Evolutionary conservation across 2,113 vertebrate genomes (phyloP).

Genomic region (Tragelaphus scriptus): DNA sequence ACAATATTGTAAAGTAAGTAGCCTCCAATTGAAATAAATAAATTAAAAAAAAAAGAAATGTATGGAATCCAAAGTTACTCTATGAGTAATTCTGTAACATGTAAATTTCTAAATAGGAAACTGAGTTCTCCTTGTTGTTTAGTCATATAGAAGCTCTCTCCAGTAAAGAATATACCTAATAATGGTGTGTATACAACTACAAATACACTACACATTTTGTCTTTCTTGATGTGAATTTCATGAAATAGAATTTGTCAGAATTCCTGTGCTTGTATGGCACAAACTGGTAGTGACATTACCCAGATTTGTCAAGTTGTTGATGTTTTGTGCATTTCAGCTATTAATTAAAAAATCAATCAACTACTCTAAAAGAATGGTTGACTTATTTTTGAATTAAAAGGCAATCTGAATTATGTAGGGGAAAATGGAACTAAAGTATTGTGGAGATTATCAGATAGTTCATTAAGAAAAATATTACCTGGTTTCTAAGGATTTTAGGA

Average conservation of each 20-base stretch:
- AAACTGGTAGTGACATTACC: background rate
- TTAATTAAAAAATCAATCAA: background rate
- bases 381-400: background rate
- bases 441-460: background rate
- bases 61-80: background rate
- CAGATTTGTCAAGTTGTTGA: background rate
- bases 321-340: background rate
- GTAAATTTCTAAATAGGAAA: background rate
- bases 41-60: background rate
- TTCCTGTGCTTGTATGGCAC: background rate
- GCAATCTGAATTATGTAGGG: background rate
- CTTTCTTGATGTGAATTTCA: background rate
- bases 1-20: too few species aligned
- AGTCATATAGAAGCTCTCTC: background rate
- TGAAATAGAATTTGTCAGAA: background rate
- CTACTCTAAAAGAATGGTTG: background rate
- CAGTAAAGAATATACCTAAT: background rate
- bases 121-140: background rate
- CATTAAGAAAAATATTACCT: background rate
- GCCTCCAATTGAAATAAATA: too few species aligned
- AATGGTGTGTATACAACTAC: background rate
- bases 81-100: background rate
- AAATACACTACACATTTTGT: background rate
- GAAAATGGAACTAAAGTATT: background rate
- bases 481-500: background rate